Base-by-base conservation (phyloP, 2,888 invertebrate genomes). In the Lagria hirta region DNA sequence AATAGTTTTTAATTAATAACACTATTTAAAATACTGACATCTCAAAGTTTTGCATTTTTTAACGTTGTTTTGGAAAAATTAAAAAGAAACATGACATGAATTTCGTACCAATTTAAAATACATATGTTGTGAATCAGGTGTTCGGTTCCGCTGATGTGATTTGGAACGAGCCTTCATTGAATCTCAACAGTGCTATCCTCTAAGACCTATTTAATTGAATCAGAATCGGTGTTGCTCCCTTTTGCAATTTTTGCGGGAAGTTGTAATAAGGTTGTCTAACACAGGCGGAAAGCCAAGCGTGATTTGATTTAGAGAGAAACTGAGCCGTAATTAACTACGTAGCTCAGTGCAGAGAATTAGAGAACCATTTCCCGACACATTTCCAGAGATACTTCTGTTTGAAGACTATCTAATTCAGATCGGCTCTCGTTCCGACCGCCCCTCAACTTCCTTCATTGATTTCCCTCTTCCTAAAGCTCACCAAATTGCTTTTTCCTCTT, bases 401-500 rank as follows among this genome's bases (percentile, higher is more conserved):
- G 54, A 55, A 65, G 63, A 65, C 61, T 61, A 66, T 68, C 64
- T 66, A 68, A 65, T 65, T 63, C 65, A 57, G 56, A 62, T 62
- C 58, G 58, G 58, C 51, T 52, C 54, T 51, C 30, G 23, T 38
- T 24, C 29, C 29, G 24, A 40, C 48, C 49, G 37, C 46, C 41
- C 48, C 44, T 48, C 49, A 49, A 52, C 57, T 55, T 57, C 65
- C 65, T 68, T 67, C 69, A 69, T 69, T 69, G 69, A 69, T 69
- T 69, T 66, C 65, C 62, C 63, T 58, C 55, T 57, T 49, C 61
- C 57, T 57, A 66, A 68, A 69, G 66, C 68, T 63, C 56, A 58
- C 61, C 62, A 69, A 70, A 70, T 69, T 69, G 68, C 64, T 66
- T 67, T 64, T 63, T 60, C 65, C 63, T 52, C 48, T 47, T 41